Conservation (phyloP, 2,888 invertebrate species). For the Melanotus villosus region DNA sequence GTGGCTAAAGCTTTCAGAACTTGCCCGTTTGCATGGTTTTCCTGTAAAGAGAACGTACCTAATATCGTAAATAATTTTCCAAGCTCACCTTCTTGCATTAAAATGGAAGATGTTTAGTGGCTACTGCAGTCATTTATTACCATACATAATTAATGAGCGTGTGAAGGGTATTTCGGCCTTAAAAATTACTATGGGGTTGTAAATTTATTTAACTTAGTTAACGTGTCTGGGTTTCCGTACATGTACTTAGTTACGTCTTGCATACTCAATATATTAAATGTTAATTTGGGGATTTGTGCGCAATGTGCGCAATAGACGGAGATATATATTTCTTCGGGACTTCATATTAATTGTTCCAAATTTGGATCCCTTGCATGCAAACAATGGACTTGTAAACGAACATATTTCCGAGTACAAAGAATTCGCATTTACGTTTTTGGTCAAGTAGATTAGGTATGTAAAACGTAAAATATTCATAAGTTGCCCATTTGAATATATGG, state of each 20-base stretch:
- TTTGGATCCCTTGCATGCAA: too few species aligned
- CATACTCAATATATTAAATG: slow-evolving; percentile 15
- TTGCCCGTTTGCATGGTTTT: slow-evolving; percentile 54
- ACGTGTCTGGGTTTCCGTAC: not conserved
- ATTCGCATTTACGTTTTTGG: slow-evolving; percentile 1
- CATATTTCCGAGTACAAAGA: not conserved
- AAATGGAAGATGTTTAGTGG: slow-evolving; percentile 33
- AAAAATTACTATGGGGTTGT: slow-evolving; percentile 30
- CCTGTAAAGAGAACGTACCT: slow-evolving; percentile 52
- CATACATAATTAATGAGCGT: slow-evolving; percentile 39
- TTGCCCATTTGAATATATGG: slow-evolving; percentile 54
- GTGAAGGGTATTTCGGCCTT: slow-evolving; percentile 23
- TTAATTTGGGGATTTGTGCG: not conserved
- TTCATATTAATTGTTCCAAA: too few species aligned
- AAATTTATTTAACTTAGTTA: slow-evolving; percentile 36
- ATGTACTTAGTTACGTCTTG: slow-evolving; percentile 1
- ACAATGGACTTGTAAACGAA: not conserved
- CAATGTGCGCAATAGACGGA: not conserved
- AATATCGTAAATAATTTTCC: slow-evolving; percentile 40
- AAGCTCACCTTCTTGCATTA: slow-evolving; percentile 34
- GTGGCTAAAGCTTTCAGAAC: slow-evolving; percentile 59
- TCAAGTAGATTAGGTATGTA: slow-evolving; percentile 10
- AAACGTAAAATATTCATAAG: slow-evolving; percentile 54
- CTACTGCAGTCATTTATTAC: slow-evolving; percentile 38
- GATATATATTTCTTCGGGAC: not conserved